Base-by-base conservation (phyloP, 2,113 vertebrate genomes). In the Scomber japonicus region DNA sequence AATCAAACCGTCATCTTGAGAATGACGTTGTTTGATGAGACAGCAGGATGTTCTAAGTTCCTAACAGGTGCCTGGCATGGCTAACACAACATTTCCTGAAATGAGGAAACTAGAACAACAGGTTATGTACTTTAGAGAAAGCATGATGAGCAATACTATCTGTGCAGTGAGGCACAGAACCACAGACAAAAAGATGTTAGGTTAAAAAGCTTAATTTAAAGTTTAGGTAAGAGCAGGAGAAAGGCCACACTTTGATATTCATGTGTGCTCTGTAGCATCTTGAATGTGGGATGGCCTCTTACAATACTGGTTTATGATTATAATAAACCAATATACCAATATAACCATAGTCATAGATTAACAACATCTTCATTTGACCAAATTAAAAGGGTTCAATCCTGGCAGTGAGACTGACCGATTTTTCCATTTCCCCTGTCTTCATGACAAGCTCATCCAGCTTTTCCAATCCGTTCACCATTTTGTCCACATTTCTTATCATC, bases 401-500 rank as follows among this genome's bases (percentile, higher is more conserved):
- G 0, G 13, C 27, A 35, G 4, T 48, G n/a, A 21, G 14, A 89
- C 97, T 94, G 61, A 98, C 97, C 61, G 96, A 97, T 49, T 95
- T 95, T 85, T 98, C 95, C 80, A 99, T 94, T 79, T 97, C 97
- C 87, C 97, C 96, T 0, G 97, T 97, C 90, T 97, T 98, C 81
- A 90, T 96, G 86, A 97, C 96, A 30, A 97, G 95, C 50, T 98
- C 96, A 27, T 97, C 97, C 76, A 99, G 78, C 63, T 97, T 95
- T 83, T 98, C 97, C 0, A 96, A 97, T 3, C 97, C 94, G 0
- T 96, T 97, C 94, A 99, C 93, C 88, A 99, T 98, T 17, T 97
- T 92, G 81, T 99, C 97, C 76, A 99, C 96, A 2, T 98, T 99
- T 89, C 97, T 93, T 0, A 95, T 97, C 97, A 98, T 98, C 76